These are phyloP conservation scores for Otus sunia DNA, from an alignment of 2,113 vertebrate genomes.

Conservation along the genomic window DNA sequence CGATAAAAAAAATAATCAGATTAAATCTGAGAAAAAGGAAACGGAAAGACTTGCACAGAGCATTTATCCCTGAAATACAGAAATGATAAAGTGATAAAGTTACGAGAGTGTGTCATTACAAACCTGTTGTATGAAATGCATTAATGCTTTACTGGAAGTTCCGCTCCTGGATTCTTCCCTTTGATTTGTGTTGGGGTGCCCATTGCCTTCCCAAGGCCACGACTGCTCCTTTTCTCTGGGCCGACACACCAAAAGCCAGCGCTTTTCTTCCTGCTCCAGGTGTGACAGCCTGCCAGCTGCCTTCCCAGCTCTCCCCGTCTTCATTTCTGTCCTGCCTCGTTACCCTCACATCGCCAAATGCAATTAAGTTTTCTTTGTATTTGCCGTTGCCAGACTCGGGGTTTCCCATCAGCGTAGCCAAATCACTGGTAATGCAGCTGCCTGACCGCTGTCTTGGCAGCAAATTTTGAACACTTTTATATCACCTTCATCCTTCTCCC, in stretches of 20 bases:
- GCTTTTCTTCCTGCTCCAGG: not conserved
- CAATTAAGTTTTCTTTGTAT: not conserved
- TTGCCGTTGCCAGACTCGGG: not conserved
- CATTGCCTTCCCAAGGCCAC: fast-evolving
- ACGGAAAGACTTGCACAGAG: not conserved
- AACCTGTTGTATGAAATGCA: not conserved
- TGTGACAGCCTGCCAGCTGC: not conserved
- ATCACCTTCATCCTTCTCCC: not conserved
- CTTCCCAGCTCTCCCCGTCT: not conserved
- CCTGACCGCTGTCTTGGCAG: not conserved
- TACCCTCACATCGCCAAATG: not conserved
- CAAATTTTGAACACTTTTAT: not conserved
- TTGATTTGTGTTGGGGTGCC: not conserved
- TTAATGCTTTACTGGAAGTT: not conserved
- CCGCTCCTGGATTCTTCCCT: not conserved
- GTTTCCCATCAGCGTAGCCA: not conserved
- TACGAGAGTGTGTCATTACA: not conserved
- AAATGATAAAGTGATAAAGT: not conserved
- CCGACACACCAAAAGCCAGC: not conserved
- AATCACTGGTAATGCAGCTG: not conserved
- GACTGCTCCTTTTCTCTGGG: too few relatives aligned
- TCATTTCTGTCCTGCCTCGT: not conserved
- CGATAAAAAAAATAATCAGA: not conserved
- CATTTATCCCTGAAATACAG: not conserved
- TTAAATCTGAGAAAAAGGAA: not conserved